Evolutionary conservation across 2,113 vertebrate species (phyloP), one percentile per base, ranked within the genome.

Genomic region (Leucopternis melanops): DNA sequence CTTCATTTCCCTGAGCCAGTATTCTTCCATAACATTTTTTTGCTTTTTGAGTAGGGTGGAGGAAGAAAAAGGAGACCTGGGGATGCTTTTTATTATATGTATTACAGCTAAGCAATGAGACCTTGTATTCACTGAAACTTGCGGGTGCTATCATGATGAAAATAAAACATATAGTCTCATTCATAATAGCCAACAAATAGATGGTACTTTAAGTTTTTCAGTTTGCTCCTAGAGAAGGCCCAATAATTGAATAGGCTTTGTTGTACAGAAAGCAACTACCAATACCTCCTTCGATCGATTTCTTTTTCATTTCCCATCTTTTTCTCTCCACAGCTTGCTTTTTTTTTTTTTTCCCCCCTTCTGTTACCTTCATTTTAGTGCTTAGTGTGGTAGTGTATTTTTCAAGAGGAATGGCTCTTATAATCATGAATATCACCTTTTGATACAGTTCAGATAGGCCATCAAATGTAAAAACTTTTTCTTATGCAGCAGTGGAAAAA

Each of bases 381-480:
- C 62, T 92, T 85, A 49, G 78, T 95, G 57, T 85, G 66, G 38
- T 52, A 81, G 40, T 52, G 29, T 85, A 47, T 75, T 92, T 97
- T 96, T 91, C 65, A 88, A 92, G 65, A 93, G 40, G 25, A 94
- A 93, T 86, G 77, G 65, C 84, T 92, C 66, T 95, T 96, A 91
- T 47, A 95, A n/a, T 96, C 93, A 92, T 66, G 77, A 95, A 75
- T 92, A 95, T 81, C 93, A 93, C 82, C 77, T 85, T 97, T 87
- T 90, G 81, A 79, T 80, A 52, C 42, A 92, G 84, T 96, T 97
- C 80, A 97, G 69, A 77, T 49, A 66, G 42, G 15, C 52, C 90
- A 55, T 81, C 6, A 16, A 81, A 72, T 14, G 5, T 32, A 95
- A 93, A 84, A 97, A n/a, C 42, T 29, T 81, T 91, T 95, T 71